Conservation (phyloP, 2,888 invertebrate genomes). For the Eupithecia centaureata region DNA sequence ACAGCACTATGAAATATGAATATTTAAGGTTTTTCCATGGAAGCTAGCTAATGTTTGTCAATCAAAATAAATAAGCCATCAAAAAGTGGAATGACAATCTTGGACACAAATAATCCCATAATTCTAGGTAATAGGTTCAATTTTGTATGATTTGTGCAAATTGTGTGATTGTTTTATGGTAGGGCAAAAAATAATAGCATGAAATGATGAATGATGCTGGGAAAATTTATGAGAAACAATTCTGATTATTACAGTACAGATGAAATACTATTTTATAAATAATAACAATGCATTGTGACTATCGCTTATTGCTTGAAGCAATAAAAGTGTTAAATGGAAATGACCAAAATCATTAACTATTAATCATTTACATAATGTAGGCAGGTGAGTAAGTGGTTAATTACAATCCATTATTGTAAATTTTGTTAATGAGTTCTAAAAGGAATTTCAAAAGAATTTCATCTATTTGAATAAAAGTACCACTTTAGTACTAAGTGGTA, state of each 20-base stretch:
- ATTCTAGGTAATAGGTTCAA: not conserved
- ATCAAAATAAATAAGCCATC: constrained; percentile 1
- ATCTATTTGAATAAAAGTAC: not conserved
- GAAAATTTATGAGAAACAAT: not conserved
- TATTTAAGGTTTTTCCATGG: not conserved
- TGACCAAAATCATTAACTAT: not conserved
- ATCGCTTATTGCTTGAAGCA: not conserved
- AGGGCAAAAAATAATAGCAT: not conserved
- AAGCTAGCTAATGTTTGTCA: not conserved
- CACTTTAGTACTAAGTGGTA: too few relatives aligned
- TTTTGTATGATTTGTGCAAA: not conserved
- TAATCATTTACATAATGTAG: not conserved
- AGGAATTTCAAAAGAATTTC: not conserved
- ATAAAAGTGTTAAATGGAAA: not conserved
- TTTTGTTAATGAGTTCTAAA: not conserved
- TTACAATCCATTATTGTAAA: not conserved
- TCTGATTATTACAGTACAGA: not conserved
- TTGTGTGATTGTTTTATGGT: not conserved
- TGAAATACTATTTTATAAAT: too few relatives aligned
- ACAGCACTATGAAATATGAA: not conserved
- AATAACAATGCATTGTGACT: too few relatives aligned
- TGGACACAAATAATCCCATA: not conserved
- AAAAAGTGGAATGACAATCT: not conserved
- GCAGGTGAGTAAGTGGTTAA: not conserved
- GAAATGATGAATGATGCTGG: too few relatives aligned